Base-by-base conservation (phyloP, 2,888 invertebrate species). In the Vesta saturnalis region DNA sequence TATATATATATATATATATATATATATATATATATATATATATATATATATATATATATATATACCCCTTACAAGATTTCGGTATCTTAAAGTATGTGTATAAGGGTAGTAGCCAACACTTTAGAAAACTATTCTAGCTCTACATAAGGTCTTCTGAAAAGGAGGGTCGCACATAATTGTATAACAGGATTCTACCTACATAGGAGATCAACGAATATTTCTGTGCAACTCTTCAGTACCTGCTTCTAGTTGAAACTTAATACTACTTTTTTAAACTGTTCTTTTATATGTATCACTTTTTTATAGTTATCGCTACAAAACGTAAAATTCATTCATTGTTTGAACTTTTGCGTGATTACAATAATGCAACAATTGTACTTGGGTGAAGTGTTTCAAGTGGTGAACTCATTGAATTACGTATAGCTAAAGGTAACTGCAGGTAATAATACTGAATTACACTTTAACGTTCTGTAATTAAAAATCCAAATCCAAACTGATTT, bases 241-340 rank as follows among this genome's bases (percentile, higher is more conserved):
- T 69, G 69, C 64, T 56, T 63, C 55, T 64, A 73, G 70, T 68
- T 71, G 64, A 67, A 65, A 67, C 68, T 70, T 69, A 74, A 76
- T 73, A 73, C 73, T 71, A 70, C 23, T n/a, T 74, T 59, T 64
- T 72, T 73, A 72, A 74, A 70, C 71, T 71, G 71, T 70, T 72
- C 74, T 21, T 59, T 64, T 68, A 63, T 60, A 35, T 14, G 23
- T 55, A n/a, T n/a, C n/a, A n/a, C n/a, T 70, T 22, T 58, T 52
- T 22, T 64, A n/a, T 21, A 10, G 8, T n/a, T n/a, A n/a, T n/a
- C n/a, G n/a, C n/a, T n/a, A n/a, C n/a, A 64, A 64, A 46, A 56
- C 15, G n/a, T 23, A 63, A 23, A 23, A 47, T 16, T 46, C 8
- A 47, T 56, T 43, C 16, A 57, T 55, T 47, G 47, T 56, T 57